Conservation (phyloP, 2,888 invertebrate species). For the Amblyteles armatorius region DNA sequence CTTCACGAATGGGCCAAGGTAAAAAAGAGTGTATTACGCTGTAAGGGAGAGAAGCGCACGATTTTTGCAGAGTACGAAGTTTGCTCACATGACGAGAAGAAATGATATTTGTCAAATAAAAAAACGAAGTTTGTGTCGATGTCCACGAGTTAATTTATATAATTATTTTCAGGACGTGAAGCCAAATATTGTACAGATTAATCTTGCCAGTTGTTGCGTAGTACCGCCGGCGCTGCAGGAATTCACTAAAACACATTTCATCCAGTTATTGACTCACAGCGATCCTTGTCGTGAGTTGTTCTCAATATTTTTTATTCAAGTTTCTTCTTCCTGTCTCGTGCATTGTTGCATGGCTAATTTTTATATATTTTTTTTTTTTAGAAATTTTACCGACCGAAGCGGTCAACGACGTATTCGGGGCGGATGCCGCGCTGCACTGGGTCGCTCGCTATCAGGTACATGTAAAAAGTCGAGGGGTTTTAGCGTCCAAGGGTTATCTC, state of each 20-base stretch:
- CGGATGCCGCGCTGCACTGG: slow-evolving; percentile 87
- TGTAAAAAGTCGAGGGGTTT: slow-evolving; percentile 95
- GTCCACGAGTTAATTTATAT: slow-evolving; percentile 49
- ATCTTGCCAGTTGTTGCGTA: slow-evolving; percentile 96
- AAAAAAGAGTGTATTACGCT: slow-evolving; percentile 59
- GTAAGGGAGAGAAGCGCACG: too few relatives aligned
- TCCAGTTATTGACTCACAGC: slow-evolving; percentile 97
- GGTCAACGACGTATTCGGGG: slow-evolving; percentile 87
- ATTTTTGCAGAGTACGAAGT: neutral
- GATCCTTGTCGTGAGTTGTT: slow-evolving; percentile 92
- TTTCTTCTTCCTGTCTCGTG: neutral
- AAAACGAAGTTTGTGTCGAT: slow-evolving; percentile 25
- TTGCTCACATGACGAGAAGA: too few relatives aligned
- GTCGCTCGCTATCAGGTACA: slow-evolving; percentile 94
- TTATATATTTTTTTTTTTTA: slow-evolving; percentile 79
- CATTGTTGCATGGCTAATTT: neutral
- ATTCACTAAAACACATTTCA: slow-evolving; percentile 95
- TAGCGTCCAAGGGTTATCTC: slow-evolving; percentile 96
- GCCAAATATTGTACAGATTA: slow-evolving; percentile 96
- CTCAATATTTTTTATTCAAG: neutral
- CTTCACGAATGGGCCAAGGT: slow-evolving; percentile 91
- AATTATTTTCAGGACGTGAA: slow-evolving; percentile 86
- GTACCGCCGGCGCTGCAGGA: slow-evolving; percentile 96
- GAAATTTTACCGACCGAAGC: slow-evolving; percentile 87
- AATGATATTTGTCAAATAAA: neutral